Base-by-base conservation (phyloP, 2,113 vertebrate genomes). In the Petromus typicus region DNA sequence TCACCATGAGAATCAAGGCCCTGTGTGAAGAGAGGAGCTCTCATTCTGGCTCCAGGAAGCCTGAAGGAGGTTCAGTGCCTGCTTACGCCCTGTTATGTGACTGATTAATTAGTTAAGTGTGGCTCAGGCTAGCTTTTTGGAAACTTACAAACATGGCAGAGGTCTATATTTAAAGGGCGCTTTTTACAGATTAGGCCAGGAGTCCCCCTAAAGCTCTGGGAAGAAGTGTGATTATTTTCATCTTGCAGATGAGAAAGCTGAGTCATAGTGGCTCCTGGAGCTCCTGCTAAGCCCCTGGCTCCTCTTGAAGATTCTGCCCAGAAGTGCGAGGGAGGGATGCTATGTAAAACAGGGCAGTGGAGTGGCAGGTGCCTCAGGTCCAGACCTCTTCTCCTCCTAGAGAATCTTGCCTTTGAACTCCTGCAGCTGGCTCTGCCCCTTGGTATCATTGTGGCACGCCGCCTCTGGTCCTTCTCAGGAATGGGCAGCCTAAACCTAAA, bases 31-130 rank as follows among this genome's bases (percentile, higher is more conserved):
- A 80, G 12, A 89, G 69, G 37, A 84, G 43, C 56, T 48, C 48
- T 51, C 48, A 10, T 56, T 73, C 81, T 75, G 80, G 69, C 17
- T 16, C 2, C 40, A 73, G 61, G 54, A 83, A 97, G 30, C 66
- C 91, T 61, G 37, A 93, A 76, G 23, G 45, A 76, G 63, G 76
- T 78, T 73, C 30, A 3, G 17, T 43, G 54, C 75, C 59, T 84
- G 40, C 8, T 48, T 78, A 78, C 40, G 90, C 67, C 59, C 86
- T 95, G 48, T 87, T 61, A 91, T 94, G 96, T 93, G 64, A 91
- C 93, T 96, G 84, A 94, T 95, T 96, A 92, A 93, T 89, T 94
- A 73, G 76, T 94, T 89, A 73, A 88, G 76, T 67, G 13, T n/a
- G 64, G 30, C 91, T 81, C 63, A 69, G 57, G 64, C 40, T 63